phyloP scores from a whole-genome alignment of 2,888 invertebrate genomes.

The Tanytarsus gracilentus region DNA sequence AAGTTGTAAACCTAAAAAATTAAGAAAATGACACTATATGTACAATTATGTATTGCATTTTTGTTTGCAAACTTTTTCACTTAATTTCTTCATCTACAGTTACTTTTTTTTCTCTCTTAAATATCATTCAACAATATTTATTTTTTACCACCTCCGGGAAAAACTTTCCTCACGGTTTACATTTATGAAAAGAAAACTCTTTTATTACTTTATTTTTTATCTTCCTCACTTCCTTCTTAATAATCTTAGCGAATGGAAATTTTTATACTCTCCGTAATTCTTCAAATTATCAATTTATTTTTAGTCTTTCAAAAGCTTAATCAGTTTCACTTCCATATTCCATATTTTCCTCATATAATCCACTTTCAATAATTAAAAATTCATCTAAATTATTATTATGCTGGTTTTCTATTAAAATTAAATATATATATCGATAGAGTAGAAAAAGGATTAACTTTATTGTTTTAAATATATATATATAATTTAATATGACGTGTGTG shows the following conservation, averaged over 20 bases:
- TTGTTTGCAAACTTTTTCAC: not conserved
- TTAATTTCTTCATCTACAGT: not conserved
- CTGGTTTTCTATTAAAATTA: not conserved
- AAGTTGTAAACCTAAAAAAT: too few species aligned
- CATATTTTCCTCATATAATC: not conserved
- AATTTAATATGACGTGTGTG: too few species aligned
- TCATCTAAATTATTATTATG: constrained; percentile 6
- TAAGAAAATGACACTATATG: constrained; percentile 5
- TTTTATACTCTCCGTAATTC: not conserved
- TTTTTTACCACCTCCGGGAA: too few species aligned
- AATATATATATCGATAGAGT: too few species aligned
- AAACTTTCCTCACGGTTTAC: too few species aligned
- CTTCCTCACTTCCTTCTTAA: not conserved
- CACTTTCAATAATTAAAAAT: constrained; percentile 2
- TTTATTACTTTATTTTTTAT: too few species aligned
- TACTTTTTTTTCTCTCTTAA: too few species aligned
- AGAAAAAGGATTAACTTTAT: too few species aligned
- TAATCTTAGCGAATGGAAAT: not conserved
- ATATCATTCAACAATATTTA: constrained; percentile 3
- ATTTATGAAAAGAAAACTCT: too few species aligned
- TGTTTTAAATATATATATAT: too few species aligned
- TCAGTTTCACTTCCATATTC: not conserved
- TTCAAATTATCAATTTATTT: too few species aligned
- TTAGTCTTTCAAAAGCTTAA: constrained; percentile 12
- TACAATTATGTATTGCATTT: not conserved